Evolutionary conservation across 2,888 invertebrate species (phyloP).

Genomic region (Acanthosepion esculentum): DNA sequence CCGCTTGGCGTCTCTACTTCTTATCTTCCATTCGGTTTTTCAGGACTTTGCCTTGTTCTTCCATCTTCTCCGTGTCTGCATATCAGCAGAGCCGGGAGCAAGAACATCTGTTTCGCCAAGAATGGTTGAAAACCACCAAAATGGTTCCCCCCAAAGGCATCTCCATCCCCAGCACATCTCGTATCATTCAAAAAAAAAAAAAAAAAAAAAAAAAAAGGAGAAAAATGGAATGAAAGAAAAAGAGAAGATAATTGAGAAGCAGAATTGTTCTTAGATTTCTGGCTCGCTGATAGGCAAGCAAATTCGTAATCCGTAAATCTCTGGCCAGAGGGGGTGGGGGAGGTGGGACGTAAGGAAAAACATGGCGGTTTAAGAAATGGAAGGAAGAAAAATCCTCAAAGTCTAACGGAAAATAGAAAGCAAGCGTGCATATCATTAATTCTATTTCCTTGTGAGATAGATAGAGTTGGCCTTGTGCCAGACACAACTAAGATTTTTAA

Average conservation of each 20-base stretch:
- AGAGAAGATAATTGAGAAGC: too few relatives aligned
- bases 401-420: not conserved
- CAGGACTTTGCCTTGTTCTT: not conserved
- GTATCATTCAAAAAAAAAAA: not conserved
- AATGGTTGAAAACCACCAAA: constrained; percentile 33
- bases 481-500: too few relatives aligned
- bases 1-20: not conserved
- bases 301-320: not conserved
- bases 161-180: not conserved
- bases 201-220: not conserved
- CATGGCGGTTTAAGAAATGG: not conserved
- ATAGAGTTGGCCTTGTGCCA: not conserved
- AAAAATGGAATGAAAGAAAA: not conserved
- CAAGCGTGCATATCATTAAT: not conserved
- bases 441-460: not conserved
- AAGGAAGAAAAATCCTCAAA: not conserved
- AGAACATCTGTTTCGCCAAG: constrained; percentile 33
- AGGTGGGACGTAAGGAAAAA: not conserved
- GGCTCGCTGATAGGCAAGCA: too few relatives aligned
- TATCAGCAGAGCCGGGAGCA: not conserved
- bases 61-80: not conserved
- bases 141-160: not conserved
- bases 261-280: too few relatives aligned
- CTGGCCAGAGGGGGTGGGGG: not conserved
- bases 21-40: not conserved